Evolutionary conservation across 2,113 vertebrate species (phyloP).

Genomic region (Chionis minor): DNA sequence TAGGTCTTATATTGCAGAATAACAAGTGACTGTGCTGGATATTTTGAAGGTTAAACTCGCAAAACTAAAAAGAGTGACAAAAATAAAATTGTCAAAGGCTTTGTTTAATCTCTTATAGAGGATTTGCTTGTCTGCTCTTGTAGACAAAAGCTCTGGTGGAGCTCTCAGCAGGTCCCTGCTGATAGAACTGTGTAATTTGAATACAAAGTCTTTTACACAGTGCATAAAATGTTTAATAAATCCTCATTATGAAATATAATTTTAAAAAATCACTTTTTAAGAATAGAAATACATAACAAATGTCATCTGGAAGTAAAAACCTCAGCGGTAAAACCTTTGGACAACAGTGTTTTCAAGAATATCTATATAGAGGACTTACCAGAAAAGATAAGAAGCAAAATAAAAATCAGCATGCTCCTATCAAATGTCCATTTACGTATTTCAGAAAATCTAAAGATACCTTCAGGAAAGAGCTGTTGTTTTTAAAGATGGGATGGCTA

Average conservation of each 20-base stretch:
- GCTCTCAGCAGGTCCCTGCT: background rate
- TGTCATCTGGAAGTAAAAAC: background rate
- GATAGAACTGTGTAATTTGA: background rate
- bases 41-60: background rate
- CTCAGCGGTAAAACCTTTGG: background rate
- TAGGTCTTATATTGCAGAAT: background rate
- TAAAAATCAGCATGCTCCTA: background rate
- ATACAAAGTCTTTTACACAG: background rate
- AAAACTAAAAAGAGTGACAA: background rate
- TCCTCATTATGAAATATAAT: background rate
- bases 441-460: background rate
- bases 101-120: background rate
- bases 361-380: background rate
- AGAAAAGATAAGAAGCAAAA: background rate
- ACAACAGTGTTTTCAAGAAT: background rate
- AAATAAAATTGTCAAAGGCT: background rate
- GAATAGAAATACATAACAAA: background rate
- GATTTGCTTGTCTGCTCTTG: background rate
- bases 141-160: background rate
- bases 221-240: background rate
- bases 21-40: background rate
- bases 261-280: background rate
- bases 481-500: background rate
- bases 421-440: background rate
- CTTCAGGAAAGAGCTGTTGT: background rate